phyloP scores from a whole-genome alignment of 2,113 vertebrate genomes.

The Cygnus buccinator region DNA sequence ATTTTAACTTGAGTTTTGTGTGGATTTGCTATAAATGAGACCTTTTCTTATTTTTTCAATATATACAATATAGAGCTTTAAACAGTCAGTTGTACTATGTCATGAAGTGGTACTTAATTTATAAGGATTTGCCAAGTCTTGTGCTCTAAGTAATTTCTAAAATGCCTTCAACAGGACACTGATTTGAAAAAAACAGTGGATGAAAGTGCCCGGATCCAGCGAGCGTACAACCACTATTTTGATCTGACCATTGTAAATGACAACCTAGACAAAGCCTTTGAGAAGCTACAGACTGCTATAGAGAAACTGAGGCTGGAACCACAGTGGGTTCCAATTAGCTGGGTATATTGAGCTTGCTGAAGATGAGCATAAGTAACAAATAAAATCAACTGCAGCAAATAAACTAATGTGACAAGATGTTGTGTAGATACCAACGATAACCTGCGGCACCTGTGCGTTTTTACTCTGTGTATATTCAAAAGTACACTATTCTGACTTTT shows the following conservation, averaged over 20 bases:
- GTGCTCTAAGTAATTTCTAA: background rate
- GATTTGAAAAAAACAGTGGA: constrained; percentile 98
- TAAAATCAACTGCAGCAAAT: constrained; percentile 39
- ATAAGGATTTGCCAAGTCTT: background rate
- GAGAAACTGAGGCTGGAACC: constrained; percentile 89
- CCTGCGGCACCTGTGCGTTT: constrained; percentile 68
- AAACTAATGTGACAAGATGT: background rate
- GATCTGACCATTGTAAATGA: constrained; percentile 95
- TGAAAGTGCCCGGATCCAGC: constrained; percentile 92
- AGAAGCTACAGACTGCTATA: constrained; percentile 89
- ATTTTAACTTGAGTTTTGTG: background rate
- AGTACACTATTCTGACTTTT: constrained; percentile 89
- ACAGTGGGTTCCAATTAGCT: constrained; percentile 98
- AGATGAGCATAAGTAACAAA: constrained; percentile 26
- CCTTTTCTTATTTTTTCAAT: background rate
- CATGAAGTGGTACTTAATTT: background rate
- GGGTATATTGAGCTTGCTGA: constrained; percentile 89
- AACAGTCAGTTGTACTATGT: background rate
- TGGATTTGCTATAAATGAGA: background rate
- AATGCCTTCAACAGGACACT: constrained; percentile 83
- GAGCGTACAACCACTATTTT: constrained; percentile 97
- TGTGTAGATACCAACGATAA: constrained; percentile 47
- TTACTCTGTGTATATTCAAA: constrained; percentile 76
- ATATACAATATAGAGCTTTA: background rate
- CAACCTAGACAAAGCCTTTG: constrained; percentile 98